Percentiles rank a stretch among this genome's conserved stretches.
Conservation (phyloP, 2,113 vertebrate species). For the Pangasianodon hypophthalmus region DNA sequence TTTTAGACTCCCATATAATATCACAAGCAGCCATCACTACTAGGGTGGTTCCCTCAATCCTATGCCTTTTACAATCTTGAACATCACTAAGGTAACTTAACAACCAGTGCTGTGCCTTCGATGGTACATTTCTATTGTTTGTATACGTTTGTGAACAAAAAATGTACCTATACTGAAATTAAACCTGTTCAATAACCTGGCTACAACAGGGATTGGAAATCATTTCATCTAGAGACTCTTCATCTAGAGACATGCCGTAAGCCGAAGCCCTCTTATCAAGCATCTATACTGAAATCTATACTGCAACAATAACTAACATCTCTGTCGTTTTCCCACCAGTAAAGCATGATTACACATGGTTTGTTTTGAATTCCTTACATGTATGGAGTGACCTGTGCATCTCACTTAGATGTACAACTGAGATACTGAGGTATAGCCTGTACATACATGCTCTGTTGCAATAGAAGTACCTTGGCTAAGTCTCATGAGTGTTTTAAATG, state of each 20-base stretch:
- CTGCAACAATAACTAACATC: not conserved
- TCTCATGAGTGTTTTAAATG: slow-evolving; percentile 39
- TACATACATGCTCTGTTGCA: not conserved
- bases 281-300: not conserved
- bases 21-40: not conserved
- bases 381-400: not conserved
- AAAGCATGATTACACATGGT: not conserved
- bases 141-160: not conserved
- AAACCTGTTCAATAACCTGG: not conserved
- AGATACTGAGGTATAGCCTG: not conserved
- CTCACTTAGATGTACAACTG: not conserved
- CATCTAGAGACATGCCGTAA: not conserved
- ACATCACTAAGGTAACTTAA: not conserved
- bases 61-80: not conserved
- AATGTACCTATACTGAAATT: not conserved
- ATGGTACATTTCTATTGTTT: not conserved
- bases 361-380: slow-evolving; percentile 18
- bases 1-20: not conserved
- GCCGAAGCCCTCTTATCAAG: not conserved
- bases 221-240: not conserved
- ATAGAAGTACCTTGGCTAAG: not conserved
- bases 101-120: not conserved
- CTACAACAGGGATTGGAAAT: not conserved
- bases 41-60: not conserved
- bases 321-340: not conserved